Evolutionary conservation across 2,888 invertebrate species (phyloP), one percentile per base, ranked within the genome.

Genomic region (Volucella zonaria): DNA sequence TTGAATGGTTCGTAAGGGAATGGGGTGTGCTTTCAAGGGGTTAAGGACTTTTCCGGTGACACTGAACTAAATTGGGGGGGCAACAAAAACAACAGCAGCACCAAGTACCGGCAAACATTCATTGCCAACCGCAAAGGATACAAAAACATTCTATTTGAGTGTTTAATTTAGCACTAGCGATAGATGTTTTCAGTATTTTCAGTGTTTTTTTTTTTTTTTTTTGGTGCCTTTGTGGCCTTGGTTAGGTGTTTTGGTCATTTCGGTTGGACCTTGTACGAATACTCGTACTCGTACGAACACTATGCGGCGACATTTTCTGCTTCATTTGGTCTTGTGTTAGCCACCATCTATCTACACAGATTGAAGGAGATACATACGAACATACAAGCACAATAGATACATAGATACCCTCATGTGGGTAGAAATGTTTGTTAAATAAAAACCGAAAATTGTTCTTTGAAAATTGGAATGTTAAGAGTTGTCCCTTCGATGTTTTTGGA

Each of bases 131-230:
- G 71, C 87, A 87, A 87, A 82, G 85, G 87, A 78, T 87, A 86
- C 85, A 86, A 87, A 86, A 87, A 87, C 87, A 87, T 87, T 87
- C 87, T 82, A 70, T 87, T 86, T 87, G 87, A 87, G 87, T 87
- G 87, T 87, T 87, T 87, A 86, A 87, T 86, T 80, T 87, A 87
- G 87, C 87, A 87, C 87, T 83, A 86, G 81, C 71, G 56, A 74
- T 71, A 52, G 64, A 75, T 71, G 58, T 51, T 59, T 51, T n/a
- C 31, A 45, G 59, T 51, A 49, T 66, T 59, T 75, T 14, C 18
- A 23, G 31, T 62, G 43, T 67, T 68, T 66, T 51, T 67, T 59
- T 67, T 73, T 58, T 51, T 74, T 66, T 71, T 73, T 77, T 31
- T 31, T 31, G 31, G 31, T 31, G 31, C 31, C 31, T 31, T 23